Conservation (phyloP, 2,113 vertebrate genomes). For the Halichoerus grypus region DNA sequence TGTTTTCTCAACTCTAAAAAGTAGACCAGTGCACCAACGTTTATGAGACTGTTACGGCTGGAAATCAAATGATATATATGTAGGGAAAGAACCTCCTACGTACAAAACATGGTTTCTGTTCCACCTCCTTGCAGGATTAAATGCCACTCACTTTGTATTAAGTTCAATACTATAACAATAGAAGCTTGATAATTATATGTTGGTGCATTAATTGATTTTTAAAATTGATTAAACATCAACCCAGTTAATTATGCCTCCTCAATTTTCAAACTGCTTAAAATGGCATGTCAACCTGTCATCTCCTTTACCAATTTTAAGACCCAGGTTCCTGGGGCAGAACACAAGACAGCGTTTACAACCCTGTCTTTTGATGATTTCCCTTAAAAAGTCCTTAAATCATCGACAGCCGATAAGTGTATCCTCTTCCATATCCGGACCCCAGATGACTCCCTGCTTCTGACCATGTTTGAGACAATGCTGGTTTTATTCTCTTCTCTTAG, state of each 20-base stretch:
- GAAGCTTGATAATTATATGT: background rate
- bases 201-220: background rate
- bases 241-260: background rate
- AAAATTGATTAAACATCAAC: background rate
- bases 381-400: background rate
- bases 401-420: background rate
- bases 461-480: accelerated
- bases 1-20: background rate
- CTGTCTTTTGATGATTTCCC: background rate
- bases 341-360: accelerated
- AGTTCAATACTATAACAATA: no score
- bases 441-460: background rate
- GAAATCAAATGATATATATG: background rate
- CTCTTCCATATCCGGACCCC: background rate
- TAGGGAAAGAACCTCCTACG: background rate
- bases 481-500: background rate
- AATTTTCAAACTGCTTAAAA: background rate
- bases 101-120: accelerated
- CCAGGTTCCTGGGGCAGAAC: accelerated
- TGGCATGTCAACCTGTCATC: background rate
- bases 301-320: background rate
- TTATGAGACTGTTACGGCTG: background rate
- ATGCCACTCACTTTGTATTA: background rate
- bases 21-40: no score
- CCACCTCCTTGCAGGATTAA: no score